Conservation (phyloP, 2,113 vertebrate genomes). For the Rutilus rutilus region DNA sequence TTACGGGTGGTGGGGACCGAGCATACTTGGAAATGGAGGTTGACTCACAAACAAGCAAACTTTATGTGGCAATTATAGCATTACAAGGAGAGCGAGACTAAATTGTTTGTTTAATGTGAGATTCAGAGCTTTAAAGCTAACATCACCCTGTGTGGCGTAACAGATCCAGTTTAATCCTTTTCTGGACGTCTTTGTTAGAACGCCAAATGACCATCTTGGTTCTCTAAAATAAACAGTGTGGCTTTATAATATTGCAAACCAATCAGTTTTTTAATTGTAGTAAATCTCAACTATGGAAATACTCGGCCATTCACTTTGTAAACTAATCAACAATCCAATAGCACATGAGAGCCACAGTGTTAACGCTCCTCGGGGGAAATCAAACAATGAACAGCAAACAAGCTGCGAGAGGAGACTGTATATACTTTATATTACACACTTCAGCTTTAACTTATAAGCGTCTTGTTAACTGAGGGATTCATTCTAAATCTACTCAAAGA, state of each 20-base stretch:
- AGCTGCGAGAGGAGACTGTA: not conserved
- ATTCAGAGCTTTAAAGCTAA: constrained; percentile 36
- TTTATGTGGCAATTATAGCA: constrained; percentile 53
- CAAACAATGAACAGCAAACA: not conserved
- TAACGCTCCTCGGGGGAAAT: not conserved
- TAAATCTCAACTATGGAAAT: not conserved
- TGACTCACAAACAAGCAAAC: constrained; percentile 34
- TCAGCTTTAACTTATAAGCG: not conserved
- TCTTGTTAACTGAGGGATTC: not conserved
- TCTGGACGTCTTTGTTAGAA: not conserved
- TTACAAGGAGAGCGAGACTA: constrained; percentile 33
- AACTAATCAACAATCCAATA: not conserved
- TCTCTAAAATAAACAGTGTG: not conserved
- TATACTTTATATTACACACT: constrained; percentile 6
- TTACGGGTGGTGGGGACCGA: constrained; percentile 28
- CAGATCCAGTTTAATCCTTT: not conserved
- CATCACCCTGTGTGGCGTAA: constrained; percentile 33
- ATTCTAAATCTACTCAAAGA: not conserved
- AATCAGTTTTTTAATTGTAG: not conserved
- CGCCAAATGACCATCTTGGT: not conserved
- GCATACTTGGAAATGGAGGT: constrained; percentile 17
- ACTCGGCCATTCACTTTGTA: not conserved
- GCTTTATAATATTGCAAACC: not conserved
- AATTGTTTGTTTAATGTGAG: constrained; percentile 40
- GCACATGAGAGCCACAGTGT: not conserved